phyloP scores from a whole-genome alignment of 1,140 invertebrate genomes.

The Drosophila asahinai region DNA sequence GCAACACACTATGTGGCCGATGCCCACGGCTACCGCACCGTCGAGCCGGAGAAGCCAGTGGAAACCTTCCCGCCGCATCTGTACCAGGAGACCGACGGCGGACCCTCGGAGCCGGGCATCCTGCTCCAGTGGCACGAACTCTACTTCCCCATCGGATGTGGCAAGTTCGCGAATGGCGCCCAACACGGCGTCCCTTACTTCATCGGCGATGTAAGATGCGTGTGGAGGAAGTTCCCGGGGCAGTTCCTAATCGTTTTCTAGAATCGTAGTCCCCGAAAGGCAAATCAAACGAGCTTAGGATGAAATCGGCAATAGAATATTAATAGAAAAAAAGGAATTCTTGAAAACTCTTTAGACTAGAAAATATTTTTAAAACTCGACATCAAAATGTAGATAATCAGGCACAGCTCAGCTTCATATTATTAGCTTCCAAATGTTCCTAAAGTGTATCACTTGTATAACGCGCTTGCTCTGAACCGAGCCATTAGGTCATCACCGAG shows the following conservation, averaged over 20 bases:
- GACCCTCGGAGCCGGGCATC: constrained; percentile 86
- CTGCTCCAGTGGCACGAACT: constrained; percentile 87
- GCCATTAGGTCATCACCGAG: neutral
- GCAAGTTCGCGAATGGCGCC: constrained; percentile 84
- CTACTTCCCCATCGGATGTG: constrained; percentile 88
- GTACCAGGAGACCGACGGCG: constrained; percentile 68
- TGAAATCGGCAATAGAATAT: no score
- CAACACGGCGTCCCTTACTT: constrained; percentile 71
- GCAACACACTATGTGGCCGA: constrained; percentile 92
- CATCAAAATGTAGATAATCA: neutral
- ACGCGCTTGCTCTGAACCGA: no score
- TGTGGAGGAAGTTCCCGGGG: neutral
- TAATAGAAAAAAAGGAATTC: neutral
- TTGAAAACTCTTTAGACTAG: neutral
- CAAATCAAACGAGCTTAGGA: neutral
- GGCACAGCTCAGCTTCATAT: neutral
- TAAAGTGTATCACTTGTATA: no score
- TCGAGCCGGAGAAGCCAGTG: constrained; percentile 89
- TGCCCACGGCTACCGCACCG: constrained; percentile 90
- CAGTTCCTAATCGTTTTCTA: constrained; percentile 6
- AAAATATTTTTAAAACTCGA: neutral
- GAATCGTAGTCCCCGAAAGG: neutral
- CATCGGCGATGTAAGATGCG: constrained; percentile 63
- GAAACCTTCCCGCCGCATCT: constrained; percentile 87
- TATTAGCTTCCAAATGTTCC: no score